A percentile compares a stretch with the other conserved stretches of the same genome.
These are phyloP conservation scores for Conchocele bisecta DNA, from an alignment of 2,888 invertebrate species.

Conservation along the genomic window DNA sequence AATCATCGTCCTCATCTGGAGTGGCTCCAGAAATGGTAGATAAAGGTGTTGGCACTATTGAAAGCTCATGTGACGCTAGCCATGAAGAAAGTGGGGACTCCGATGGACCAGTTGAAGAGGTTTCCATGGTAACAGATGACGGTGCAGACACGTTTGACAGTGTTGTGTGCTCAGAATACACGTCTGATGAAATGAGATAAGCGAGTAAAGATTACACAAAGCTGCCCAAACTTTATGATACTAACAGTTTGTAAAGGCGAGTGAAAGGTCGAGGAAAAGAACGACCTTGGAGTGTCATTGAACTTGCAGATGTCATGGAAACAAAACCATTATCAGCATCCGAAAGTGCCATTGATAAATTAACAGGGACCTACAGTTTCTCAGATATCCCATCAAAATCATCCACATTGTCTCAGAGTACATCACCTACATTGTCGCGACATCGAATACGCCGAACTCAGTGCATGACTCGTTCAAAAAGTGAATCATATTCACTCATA, in stretches of 20 bases:
- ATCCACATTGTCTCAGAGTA: slow-evolving; percentile 33
- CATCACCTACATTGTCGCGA: slow-evolving; percentile 66
- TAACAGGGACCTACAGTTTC: slow-evolving; percentile 55
- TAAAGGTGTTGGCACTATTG: slow-evolving; percentile 56
- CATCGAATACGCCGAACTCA: slow-evolving; percentile 51
- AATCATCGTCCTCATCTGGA: slow-evolving; percentile 43
- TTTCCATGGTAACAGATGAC: slow-evolving; percentile 73
- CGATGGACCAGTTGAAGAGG: slow-evolving; percentile 66
- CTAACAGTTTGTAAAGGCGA: slow-evolving; percentile 57
- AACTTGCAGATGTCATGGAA: slow-evolving; percentile 88
- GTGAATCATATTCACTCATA: slow-evolving; percentile 48
- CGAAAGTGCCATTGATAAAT: slow-evolving; percentile 92
- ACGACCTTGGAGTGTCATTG: slow-evolving; percentile 95
- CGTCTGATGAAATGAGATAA: slow-evolving; percentile 64
- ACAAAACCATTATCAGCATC: slow-evolving; percentile 91
- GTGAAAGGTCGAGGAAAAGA: slow-evolving; percentile 59
- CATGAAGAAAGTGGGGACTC: slow-evolving; percentile 73
- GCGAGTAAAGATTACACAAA: slow-evolving; percentile 49
- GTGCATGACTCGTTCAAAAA: slow-evolving; percentile 42
- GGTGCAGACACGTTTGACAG: slow-evolving; percentile 75
- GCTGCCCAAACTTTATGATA: slow-evolving; percentile 63
- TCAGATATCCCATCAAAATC: slow-evolving; percentile 53
- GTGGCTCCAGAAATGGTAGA: slow-evolving; percentile 42
- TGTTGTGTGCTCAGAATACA: slow-evolving; percentile 71
- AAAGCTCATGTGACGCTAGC: slow-evolving; percentile 78